These are phyloP conservation scores for Eidolon dupreanum DNA, from an alignment of 2,797 vertebrate species.

Conservation along the genomic window DNA sequence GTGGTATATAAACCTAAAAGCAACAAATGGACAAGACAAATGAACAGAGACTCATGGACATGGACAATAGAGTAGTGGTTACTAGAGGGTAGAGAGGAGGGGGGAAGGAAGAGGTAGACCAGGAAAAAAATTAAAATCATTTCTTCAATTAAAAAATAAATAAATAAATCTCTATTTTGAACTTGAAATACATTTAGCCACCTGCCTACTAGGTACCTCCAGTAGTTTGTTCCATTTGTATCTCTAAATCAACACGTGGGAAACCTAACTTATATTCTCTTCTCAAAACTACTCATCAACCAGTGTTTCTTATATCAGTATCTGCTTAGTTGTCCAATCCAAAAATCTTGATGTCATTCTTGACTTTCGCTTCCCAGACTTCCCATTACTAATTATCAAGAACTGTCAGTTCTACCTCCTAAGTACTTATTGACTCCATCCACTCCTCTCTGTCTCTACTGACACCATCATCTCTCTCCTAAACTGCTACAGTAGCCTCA, in stretches of 20 bases:
- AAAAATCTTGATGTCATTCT: background rate
- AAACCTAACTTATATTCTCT: background rate
- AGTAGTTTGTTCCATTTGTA: background rate
- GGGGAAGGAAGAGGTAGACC: no score
- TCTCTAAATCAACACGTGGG: background rate
- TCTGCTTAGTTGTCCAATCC: background rate
- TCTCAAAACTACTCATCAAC: background rate
- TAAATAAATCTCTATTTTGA: background rate
- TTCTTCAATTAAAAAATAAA: no score
- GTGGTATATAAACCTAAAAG: no score
- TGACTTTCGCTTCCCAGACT: background rate
- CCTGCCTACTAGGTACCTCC: background rate
- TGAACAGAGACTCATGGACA: no score
- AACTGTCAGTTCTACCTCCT: background rate
- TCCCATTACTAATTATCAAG: slow-evolving; percentile 1
- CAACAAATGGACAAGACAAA: no score
- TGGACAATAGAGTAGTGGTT: no score
- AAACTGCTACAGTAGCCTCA: background rate
- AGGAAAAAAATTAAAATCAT: no score
- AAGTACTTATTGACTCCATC: background rate
- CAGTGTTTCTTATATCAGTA: background rate
- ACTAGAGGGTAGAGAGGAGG: no score
- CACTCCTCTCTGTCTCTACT: background rate
- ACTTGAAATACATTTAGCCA: background rate
- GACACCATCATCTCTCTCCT: background rate